Evolutionary conservation across 2,113 vertebrate genomes (phyloP).

Genomic region (Sclerurus mexicanus): DNA sequence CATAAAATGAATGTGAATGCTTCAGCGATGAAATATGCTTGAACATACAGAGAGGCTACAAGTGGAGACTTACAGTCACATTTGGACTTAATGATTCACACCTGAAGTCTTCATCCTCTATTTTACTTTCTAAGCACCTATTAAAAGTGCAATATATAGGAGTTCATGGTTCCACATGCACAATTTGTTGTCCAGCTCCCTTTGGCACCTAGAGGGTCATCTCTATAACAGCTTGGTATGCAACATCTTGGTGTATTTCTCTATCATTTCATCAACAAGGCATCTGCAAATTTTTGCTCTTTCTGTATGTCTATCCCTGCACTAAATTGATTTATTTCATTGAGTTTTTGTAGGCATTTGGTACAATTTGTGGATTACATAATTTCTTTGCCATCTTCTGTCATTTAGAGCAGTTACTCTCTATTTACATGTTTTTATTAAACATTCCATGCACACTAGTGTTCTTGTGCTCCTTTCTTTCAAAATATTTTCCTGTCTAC

Average conservation of each 20-base stretch:
- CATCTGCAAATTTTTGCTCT: not conserved
- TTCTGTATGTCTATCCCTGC: not conserved
- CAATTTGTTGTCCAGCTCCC: not conserved
- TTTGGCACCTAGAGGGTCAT: not conserved
- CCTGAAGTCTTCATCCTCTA: not conserved
- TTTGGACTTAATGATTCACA: not conserved
- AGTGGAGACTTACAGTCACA: not conserved
- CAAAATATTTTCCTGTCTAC: not conserved
- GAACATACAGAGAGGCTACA: not conserved
- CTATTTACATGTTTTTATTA: not conserved
- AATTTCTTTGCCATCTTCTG: not conserved
- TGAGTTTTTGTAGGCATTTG: not conserved
- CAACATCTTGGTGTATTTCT: not conserved
- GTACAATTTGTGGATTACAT: not conserved
- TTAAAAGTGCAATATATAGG: not conserved
- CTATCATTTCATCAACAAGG: not conserved
- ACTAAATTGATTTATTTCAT: not conserved
- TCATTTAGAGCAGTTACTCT: not conserved
- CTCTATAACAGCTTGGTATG: not conserved
- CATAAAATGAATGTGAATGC: not conserved
- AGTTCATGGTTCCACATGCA: not conserved
- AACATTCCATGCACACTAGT: not conserved
- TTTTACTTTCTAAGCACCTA: not conserved
- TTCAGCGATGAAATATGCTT: not conserved
- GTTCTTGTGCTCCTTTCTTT: not conserved